Evolutionary conservation across 1,140 invertebrate species (phyloP).

Genomic region (Ruditapes philippinarum): DNA sequence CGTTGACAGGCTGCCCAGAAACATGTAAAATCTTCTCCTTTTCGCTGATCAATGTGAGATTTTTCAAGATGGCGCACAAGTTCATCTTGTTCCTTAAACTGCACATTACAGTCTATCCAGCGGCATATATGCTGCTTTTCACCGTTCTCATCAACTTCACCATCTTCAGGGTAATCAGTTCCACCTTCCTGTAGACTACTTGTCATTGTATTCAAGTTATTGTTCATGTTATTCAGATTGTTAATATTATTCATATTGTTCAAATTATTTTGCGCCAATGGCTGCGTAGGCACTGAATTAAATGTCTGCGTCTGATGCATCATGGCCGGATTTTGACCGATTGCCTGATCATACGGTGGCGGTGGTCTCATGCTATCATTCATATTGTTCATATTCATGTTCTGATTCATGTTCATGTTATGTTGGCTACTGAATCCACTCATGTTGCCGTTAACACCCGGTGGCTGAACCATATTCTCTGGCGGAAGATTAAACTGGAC

Average conservation of each 20-base stretch:
- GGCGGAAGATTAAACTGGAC: conserved; percentile 64
- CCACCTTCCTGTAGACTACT: conserved; percentile 64
- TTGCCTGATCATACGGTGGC: conserved; percentile 83
- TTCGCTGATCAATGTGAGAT: conserved; percentile 94
- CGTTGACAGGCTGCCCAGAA: conserved; percentile 96
- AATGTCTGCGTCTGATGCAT: conserved; percentile 70
- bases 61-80: conserved; percentile 97
- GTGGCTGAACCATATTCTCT: conserved; percentile 62
- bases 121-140: conserved; percentile 89
- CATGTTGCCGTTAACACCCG: conserved; percentile 37
- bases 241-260: conserved; percentile 75
- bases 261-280: conserved; percentile 69
- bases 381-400: conserved; percentile 50
- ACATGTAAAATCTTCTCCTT: conserved; percentile 96
- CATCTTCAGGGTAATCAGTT: conserved; percentile 67
- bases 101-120: conserved; percentile 94
- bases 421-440: conserved; percentile 38
- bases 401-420: conserved; percentile 62
- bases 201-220: conserved; percentile 70
- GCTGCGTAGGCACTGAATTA: conserved; percentile 68
- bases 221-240: conserved; percentile 74
- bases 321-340: conserved; percentile 70
- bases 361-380: conserved; percentile 77
- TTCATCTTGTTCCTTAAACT: conserved; percentile 92
- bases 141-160: conserved; percentile 80